A percentile compares a stretch with the other conserved stretches of the same genome.
Conservation (phyloP, 2,113 vertebrate genomes). For the Channa maculata region DNA sequence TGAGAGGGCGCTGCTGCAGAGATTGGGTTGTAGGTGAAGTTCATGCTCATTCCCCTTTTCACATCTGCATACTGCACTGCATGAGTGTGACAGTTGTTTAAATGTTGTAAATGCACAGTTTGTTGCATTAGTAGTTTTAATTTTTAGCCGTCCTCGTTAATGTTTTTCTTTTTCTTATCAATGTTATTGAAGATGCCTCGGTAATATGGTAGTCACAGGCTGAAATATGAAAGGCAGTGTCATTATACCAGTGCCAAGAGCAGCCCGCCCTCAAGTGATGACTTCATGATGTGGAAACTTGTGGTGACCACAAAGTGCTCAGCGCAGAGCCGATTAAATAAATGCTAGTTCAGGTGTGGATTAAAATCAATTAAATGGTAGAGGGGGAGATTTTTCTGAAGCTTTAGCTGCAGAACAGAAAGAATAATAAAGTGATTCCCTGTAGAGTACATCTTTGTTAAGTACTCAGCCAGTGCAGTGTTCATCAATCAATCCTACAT, state of each 20-base stretch:
- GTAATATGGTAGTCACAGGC: conserved; percentile 12
- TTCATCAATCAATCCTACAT: background rate
- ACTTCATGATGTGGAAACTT: conserved; percentile 68
- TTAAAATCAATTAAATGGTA: conserved; percentile 5
- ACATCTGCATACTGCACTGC: background rate
- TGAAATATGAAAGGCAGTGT: conserved; percentile 22
- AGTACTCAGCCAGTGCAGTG: background rate
- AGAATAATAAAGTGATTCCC: conserved; percentile 12
- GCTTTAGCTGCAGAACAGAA: conserved; percentile 7
- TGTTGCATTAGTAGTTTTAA: background rate
- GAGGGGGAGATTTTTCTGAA: background rate
- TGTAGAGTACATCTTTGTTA: conserved; percentile 1
- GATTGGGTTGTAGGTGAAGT: conserved; percentile 33
- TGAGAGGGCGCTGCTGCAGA: conserved; percentile 41
- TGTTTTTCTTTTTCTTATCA: background rate
- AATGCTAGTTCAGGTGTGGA: conserved; percentile 42
- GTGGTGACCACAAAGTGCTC: conserved; percentile 43
- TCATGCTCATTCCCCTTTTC: conserved; percentile 23
- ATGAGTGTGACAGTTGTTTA: background rate
- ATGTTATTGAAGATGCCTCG: background rate
- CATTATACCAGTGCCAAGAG: conserved; percentile 44
- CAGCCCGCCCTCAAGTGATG: conserved; percentile 35
- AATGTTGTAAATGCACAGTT: background rate
- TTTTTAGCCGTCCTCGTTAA: background rate
- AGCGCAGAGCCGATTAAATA: conserved; percentile 6